Base-by-base conservation (phyloP, 2,113 vertebrate species). In the Recurvirostra avosetta region DNA sequence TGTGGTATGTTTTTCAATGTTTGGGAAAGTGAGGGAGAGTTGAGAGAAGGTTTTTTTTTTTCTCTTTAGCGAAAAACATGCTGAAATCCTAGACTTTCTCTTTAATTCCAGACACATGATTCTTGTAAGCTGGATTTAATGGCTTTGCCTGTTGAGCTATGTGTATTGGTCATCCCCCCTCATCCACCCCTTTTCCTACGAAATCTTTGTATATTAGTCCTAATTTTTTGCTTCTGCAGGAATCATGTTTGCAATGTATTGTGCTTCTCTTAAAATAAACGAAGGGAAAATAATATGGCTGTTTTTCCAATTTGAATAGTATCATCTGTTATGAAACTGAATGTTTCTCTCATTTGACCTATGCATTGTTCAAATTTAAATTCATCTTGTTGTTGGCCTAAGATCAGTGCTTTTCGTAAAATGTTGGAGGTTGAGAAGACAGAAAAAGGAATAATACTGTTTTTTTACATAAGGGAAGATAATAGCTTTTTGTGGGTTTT, bases 21-120 rank as follows among this genome's bases (percentile, higher is more conserved):
- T 59, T 58, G 30, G 41, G 50, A 86, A 85, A 85, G 19, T 27
- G 16, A 95, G 29, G 47, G 56, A 56, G 19, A 82, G 17, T 30
- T 67, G 26, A 90, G 73, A 40, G 50, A 30, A 21, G 8, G 30
- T 3, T 73, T 70, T 59, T 84, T 66, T 65, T 84, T 66, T n/a
- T 43, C 18, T 66, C 19, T 88, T 67, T 22, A 77, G 52, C 1
- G 5, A 68, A 89, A 86, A 90, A 12, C 67, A 75, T 65, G 34
- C 61, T 73, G 74, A 88, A 96, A 77, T 86, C 43, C 41, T 93
- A 15, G 74, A 68, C 53, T 77, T 90, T 68, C 50, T 56, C 23
- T 91, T 92, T 89, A 92, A 96, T 96, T 90, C 82, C 75, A 88
- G 82, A 90, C 88, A 71, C 75, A 17, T 86, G 96, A 93, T 83